A percentile compares a stretch with the other conserved stretches of the same genome.
Evolutionary conservation across 2,113 vertebrate genomes (phyloP).

Genomic region (Gadus chalcogrammus): DNA sequence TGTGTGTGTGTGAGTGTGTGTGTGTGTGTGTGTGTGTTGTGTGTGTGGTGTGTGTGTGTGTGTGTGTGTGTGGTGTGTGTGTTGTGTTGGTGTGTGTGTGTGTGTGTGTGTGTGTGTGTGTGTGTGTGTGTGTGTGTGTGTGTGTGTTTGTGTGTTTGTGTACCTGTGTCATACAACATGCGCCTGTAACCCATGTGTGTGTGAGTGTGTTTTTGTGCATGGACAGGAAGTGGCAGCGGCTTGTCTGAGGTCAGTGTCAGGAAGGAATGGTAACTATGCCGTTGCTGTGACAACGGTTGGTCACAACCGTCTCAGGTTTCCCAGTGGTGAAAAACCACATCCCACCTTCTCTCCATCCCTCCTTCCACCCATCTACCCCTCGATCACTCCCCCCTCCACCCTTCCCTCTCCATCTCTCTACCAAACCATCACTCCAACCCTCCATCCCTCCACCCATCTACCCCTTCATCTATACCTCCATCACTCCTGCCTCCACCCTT

Average conservation of each 20-base stretch:
- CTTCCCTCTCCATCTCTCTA: background rate
- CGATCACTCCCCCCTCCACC: background rate
- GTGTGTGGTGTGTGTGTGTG: conserved; percentile 25
- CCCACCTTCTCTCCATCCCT: conserved; percentile 37
- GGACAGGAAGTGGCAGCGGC: conserved; percentile 71
- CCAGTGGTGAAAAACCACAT: conserved; percentile 61
- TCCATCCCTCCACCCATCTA: no score
- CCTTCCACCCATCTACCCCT: conserved; percentile 3
- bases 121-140: conserved; percentile 23
- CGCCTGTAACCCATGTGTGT: conserved; percentile 18
- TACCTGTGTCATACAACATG: background rate
- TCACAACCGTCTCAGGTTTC: conserved; percentile 69
- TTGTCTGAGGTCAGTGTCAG: conserved; percentile 73
- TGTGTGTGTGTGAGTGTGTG: background rate
- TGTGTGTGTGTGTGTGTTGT: conserved; percentile 26
- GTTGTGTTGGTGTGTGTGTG: background rate
- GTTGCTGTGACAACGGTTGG: conserved; percentile 66
- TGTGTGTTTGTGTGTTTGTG: conserved; percentile 22
- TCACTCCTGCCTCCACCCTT: conserved; percentile 32
- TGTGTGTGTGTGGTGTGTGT: conserved; percentile 18
- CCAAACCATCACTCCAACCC: background rate
- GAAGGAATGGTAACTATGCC: conserved; percentile 77
- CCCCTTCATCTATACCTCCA: no score
- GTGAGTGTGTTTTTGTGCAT: conserved; percentile 10
- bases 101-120: conserved; percentile 19